A percentile compares a stretch with the other conserved stretches of the same genome.
phyloP scores from a whole-genome alignment of 2,113 vertebrate species.

The Atrichornis clamosus region DNA sequence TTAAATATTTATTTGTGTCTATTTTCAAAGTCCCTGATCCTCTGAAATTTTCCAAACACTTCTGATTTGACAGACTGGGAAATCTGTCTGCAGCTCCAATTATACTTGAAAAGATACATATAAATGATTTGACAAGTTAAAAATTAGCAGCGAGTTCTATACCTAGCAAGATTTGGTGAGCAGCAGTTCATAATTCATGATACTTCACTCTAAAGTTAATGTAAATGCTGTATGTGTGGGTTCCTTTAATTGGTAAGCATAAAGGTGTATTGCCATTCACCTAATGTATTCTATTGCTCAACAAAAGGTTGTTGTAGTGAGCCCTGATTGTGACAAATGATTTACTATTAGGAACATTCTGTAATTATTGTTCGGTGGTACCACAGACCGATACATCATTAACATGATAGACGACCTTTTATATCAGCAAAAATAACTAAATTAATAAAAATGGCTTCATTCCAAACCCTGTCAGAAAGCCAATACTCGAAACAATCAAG shows the following conservation, averaged over 20 bases:
- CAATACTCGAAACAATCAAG: slow-evolving; percentile 80
- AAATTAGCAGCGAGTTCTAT: slow-evolving; percentile 60
- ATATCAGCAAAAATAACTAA: slow-evolving; percentile 89
- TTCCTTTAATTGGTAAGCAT: slow-evolving; percentile 66
- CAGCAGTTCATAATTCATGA: slow-evolving; percentile 61
- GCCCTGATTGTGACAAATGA: slow-evolving; percentile 85
- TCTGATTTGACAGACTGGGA: slow-evolving; percentile 58
- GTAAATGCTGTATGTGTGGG: slow-evolving; percentile 21
- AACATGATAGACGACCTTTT: slow-evolving; percentile 86
- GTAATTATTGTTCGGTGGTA: slow-evolving; percentile 87
- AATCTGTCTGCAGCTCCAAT: slow-evolving; percentile 65
- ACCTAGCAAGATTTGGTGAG: slow-evolving; percentile 55
- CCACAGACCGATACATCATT: slow-evolving; percentile 84
- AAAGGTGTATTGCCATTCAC: slow-evolving; percentile 79
- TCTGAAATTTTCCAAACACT: slow-evolving; percentile 55
- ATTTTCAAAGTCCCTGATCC: slow-evolving; percentile 49
- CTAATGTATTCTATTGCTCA: slow-evolving; percentile 76
- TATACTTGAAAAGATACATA: slow-evolving; percentile 68
- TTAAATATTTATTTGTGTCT: slow-evolving; percentile 61
- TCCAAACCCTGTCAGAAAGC: slow-evolving; percentile 84
- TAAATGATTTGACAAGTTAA: slow-evolving; percentile 68
- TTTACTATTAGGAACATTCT: slow-evolving; percentile 87
- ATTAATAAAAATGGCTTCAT: slow-evolving; percentile 90
- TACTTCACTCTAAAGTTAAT: slow-evolving; percentile 53
- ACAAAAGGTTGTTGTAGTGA: slow-evolving; percentile 79